phyloP scores from a whole-genome alignment of 2,797 vertebrate species.

The Pelobates cultripes region DNA sequence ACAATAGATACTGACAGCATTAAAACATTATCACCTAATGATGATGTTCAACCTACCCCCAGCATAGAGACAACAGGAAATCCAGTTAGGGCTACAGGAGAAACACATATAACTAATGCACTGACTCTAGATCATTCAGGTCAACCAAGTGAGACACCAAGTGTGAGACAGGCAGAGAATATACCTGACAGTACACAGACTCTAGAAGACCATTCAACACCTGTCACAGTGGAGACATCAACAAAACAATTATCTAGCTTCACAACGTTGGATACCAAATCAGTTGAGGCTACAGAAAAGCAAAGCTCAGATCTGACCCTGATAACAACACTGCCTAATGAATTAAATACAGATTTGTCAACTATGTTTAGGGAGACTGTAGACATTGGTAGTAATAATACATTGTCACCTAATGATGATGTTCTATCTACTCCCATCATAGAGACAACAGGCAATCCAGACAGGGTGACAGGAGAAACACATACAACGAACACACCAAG shows the following conservation, averaged over 20 bases:
- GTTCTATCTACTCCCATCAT: not conserved
- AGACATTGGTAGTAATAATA: not conserved
- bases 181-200: not conserved
- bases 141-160: too few relatives aligned
- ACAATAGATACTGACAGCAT: too few relatives aligned
- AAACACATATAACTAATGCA: too few relatives aligned
- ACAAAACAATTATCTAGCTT: not conserved
- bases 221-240: not conserved
- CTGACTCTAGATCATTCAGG: too few relatives aligned
- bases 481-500: not conserved
- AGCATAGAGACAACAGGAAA: too few relatives aligned
- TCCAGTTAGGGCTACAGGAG: too few relatives aligned
- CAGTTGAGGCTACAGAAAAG: not conserved
- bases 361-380: not conserved
- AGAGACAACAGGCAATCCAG: not conserved
- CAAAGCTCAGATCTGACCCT: not conserved
- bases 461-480: not conserved
- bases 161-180: not conserved
- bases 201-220: not conserved
- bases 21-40: too few relatives aligned
- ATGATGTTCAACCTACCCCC: too few relatives aligned
- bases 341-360: not conserved
- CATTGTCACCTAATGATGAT: not conserved
- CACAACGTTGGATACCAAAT: not conserved
- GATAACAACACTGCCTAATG: not conserved